These are phyloP conservation scores for Cydia strobilella DNA, from an alignment of 1,140 invertebrate species.

Conservation along the genomic window DNA sequence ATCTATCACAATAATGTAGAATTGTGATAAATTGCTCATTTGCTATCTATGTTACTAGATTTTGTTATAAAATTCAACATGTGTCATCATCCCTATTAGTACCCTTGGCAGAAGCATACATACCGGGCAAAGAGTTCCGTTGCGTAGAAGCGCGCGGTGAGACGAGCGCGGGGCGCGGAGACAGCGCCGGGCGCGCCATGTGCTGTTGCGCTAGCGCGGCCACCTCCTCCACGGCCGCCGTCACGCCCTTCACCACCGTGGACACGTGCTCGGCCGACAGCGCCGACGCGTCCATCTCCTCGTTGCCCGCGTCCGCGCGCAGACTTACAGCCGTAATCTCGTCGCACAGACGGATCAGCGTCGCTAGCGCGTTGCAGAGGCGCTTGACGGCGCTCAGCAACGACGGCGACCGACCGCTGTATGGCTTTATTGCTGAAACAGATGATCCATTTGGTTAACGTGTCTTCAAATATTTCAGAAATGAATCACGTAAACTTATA, in stretches of 20 bases:
- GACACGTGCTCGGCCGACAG: conserved; percentile 85
- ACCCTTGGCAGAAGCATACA: not conserved
- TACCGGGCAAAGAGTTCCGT: conserved; percentile 81
- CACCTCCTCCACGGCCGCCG: conserved; percentile 88
- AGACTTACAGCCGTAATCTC: conserved; percentile 84
- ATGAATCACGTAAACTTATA: conserved; percentile 5
- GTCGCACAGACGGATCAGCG: conserved; percentile 94
- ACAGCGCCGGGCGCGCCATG: conserved; percentile 70
- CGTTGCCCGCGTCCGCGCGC: conserved; percentile 83
- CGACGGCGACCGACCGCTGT: conserved; percentile 69
- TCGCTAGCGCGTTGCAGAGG: conserved; percentile 92
- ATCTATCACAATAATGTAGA: too few relatives aligned
- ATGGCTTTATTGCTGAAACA: conserved; percentile 77
- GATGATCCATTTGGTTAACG: not conserved
- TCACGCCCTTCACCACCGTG: conserved; percentile 88
- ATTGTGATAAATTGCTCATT: too few relatives aligned
- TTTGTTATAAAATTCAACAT: too few relatives aligned
- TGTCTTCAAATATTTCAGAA: conserved; percentile 3
- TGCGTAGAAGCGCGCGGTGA: conserved; percentile 71
- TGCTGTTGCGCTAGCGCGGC: conserved; percentile 68
- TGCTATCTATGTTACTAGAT: too few relatives aligned
- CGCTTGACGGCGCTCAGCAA: conserved; percentile 89
- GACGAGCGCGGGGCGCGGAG: conserved; percentile 66
- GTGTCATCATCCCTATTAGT: too few relatives aligned
- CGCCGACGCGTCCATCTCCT: conserved; percentile 58